Evolutionary conservation across 2,113 vertebrate species (phyloP).

Genomic region (Gnathonemus longibarbis): DNA sequence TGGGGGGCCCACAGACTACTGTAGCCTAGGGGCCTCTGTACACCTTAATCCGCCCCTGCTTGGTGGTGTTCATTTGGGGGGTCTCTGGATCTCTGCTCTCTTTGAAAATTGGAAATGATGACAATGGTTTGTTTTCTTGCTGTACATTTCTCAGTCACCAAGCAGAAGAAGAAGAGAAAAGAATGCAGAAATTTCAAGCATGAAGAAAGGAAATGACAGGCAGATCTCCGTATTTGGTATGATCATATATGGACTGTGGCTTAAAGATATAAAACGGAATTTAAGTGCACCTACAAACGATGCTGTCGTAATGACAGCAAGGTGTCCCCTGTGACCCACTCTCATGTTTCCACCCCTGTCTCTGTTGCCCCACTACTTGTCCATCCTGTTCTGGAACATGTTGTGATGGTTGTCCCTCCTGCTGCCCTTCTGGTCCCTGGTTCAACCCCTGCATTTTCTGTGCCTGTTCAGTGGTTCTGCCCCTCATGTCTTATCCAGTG

Average conservation of each 20-base stretch:
- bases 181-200: constrained; percentile 92
- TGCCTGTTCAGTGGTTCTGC: no score
- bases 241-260: not conserved
- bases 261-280: not conserved
- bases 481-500: no score
- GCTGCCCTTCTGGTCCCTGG: no score
- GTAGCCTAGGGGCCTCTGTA: no score
- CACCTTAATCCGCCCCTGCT: not conserved
- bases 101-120: not conserved
- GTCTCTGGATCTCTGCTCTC: not conserved
- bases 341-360: no score
- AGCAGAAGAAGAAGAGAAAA: constrained; percentile 90
- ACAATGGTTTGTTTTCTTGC: not conserved
- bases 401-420: no score
- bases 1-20: no score
- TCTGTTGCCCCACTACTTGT: no score
- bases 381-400: no score
- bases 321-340: no score
- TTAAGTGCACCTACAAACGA: not conserved
- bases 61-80: not conserved
- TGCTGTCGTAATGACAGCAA: not conserved
- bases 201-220: constrained; percentile 92
- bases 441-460: no score
- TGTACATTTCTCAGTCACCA: constrained; percentile 64
- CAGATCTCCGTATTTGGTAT: constrained; percentile 91